A percentile compares a stretch with the other conserved stretches of the same genome.
phyloP scores from a whole-genome alignment of 2,888 invertebrate species.

The Osmoderma eremita region DNA sequence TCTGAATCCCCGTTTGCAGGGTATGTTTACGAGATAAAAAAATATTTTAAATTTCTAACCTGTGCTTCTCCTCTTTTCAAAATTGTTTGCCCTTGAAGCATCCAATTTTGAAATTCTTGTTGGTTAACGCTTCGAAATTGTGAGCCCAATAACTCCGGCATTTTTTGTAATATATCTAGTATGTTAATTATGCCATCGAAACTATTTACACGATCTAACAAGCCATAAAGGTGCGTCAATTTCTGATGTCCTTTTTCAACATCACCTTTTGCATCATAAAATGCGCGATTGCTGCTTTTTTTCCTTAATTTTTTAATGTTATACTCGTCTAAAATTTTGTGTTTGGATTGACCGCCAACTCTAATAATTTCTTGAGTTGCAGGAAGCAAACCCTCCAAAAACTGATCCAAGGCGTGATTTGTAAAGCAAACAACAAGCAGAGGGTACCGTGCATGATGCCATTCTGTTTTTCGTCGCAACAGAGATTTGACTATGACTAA shows the following conservation, averaged over 20 bases:
- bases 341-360: slow-evolving; percentile 76
- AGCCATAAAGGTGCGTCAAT: slow-evolving; percentile 12
- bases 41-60: background rate
- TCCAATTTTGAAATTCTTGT: slow-evolving; percentile 29
- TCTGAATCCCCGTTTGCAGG: background rate
- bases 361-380: slow-evolving; percentile 72
- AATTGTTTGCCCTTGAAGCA: slow-evolving; percentile 22
- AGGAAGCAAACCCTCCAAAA: slow-evolving; percentile 74
- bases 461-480: slow-evolving; percentile 14
- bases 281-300: background rate
- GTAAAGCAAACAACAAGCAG: slow-evolving; percentile 84
- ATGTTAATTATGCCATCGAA: slow-evolving; percentile 36
- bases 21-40: background rate
- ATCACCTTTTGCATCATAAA: background rate
- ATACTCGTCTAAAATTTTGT: slow-evolving; percentile 63
- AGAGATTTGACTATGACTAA: slow-evolving; percentile 75
- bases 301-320: slow-evolving; percentile 28
- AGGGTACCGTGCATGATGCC: slow-evolving; percentile 59
- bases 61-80: slow-evolving; percentile 33
- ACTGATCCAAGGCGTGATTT: slow-evolving; percentile 88
- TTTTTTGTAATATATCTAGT: background rate
- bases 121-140: slow-evolving; percentile 16
- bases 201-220: slow-evolving; percentile 7
- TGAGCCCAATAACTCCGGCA: slow-evolving; percentile 31
- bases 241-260: background rate